These are phyloP conservation scores for Cuculus canorus DNA, from an alignment of 2,797 vertebrate genomes.

Conservation along the genomic window DNA sequence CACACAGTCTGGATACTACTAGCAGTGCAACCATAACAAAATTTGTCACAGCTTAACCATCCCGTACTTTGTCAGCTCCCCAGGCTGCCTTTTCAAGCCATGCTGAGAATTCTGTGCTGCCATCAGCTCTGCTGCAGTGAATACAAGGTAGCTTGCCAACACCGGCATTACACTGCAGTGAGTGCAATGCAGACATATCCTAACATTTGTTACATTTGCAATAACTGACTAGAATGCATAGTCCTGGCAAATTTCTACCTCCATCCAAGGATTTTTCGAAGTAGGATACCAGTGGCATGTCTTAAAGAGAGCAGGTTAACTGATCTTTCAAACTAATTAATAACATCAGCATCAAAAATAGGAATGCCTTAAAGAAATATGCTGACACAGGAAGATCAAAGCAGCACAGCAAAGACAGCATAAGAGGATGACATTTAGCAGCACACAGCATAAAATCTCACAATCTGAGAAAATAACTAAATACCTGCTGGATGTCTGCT, in stretches of 20 bases:
- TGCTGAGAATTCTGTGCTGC: not conserved
- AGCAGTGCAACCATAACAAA: not conserved
- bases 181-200: not conserved
- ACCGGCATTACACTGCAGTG: fast-evolving
- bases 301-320: not conserved
- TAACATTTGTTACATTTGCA: not conserved
- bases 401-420: not conserved
- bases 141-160: not conserved
- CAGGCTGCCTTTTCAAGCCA: not conserved
- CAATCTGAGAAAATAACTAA: not conserved
- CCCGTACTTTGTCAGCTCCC: not conserved
- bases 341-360: not conserved
- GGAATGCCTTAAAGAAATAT: not conserved
- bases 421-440: not conserved
- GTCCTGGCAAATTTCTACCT: not conserved
- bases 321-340: constrained; percentile 1
- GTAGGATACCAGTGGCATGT: not conserved
- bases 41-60: not conserved
- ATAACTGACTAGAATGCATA: fast-evolving
- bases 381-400: not conserved
- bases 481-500: not conserved
- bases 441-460: not conserved
- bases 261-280: not conserved
- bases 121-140: not conserved
- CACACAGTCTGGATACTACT: not conserved